Percentiles rank a stretch among this genome's conserved stretches.
Evolutionary conservation across 2,888 invertebrate genomes (phyloP).

Genomic region (Drosophila paramelanica): DNA sequence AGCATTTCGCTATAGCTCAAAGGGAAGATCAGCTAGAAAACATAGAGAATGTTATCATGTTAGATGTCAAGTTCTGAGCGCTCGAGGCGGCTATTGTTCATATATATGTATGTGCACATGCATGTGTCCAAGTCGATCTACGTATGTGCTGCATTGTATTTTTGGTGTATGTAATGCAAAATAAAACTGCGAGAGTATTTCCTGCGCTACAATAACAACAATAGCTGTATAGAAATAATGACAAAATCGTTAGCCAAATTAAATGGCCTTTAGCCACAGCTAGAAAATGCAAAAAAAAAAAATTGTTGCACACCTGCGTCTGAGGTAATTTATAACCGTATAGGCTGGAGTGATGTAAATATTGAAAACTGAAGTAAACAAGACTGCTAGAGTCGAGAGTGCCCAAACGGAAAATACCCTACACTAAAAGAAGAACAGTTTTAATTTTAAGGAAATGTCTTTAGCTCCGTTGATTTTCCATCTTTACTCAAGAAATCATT

Average conservation of each 20-base stretch:
- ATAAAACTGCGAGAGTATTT: slow-evolving; percentile 54
- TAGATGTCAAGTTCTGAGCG: slow-evolving; percentile 63
- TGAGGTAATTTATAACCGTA: slow-evolving; percentile 34
- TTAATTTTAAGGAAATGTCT: too few species aligned
- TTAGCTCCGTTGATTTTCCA: too few species aligned
- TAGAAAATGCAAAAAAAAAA: slow-evolving; percentile 57
- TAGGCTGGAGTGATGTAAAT: slow-evolving; percentile 16
- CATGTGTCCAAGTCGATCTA: slow-evolving; percentile 26
- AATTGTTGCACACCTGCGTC: slow-evolving; percentile 49
- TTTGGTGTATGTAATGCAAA: slow-evolving; percentile 38
- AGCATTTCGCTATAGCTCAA: slow-evolving; percentile 91
- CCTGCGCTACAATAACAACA: slow-evolving; percentile 60
- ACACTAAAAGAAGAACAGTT: too few species aligned
- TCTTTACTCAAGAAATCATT: too few species aligned
- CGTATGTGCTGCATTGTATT: slow-evolving; percentile 28
- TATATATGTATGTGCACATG: slow-evolving; percentile 14
- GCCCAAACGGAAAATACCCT: neutral
- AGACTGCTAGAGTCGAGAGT: neutral
- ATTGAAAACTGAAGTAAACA: neutral
- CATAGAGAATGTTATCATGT: slow-evolving; percentile 36
- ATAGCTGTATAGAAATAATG: slow-evolving; percentile 55
- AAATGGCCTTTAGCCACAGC: slow-evolving; percentile 37
- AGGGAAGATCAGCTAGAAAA: slow-evolving; percentile 91
- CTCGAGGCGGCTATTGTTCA: slow-evolving; percentile 58
- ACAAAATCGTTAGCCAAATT: slow-evolving; percentile 63